These are phyloP conservation scores for Phylloscopus collybita DNA, from an alignment of 2,797 vertebrate species.

Conservation along the genomic window DNA sequence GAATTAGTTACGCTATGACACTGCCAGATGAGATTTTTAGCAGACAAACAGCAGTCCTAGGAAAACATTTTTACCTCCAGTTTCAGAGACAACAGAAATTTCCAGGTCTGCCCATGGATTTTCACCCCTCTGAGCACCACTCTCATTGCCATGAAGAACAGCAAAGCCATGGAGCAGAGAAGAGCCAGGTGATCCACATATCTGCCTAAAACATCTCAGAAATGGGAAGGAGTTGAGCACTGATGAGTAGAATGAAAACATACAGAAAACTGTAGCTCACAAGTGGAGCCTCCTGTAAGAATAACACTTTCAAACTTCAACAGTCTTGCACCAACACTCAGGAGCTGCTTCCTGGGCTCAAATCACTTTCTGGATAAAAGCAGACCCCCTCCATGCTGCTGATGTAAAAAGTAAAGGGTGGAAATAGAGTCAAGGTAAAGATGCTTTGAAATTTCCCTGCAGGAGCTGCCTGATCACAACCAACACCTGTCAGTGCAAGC, in stretches of 20 bases:
- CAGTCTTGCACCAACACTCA: not conserved
- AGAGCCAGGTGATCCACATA: not conserved
- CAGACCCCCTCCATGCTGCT: not conserved
- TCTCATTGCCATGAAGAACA: not conserved
- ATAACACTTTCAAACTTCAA: not conserved
- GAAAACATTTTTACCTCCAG: not conserved
- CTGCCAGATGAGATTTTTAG: not conserved
- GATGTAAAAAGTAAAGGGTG: rapidly evolving
- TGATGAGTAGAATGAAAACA: not conserved
- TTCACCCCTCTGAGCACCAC: not conserved
- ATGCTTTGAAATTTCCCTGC: not conserved
- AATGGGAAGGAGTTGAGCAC: not conserved
- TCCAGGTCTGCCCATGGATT: not conserved
- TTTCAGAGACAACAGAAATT: not conserved
- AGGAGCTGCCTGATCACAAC: not conserved
- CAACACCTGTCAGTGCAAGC: not conserved
- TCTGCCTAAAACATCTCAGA: not conserved
- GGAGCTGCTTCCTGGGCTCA: not conserved
- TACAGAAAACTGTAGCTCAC: not conserved
- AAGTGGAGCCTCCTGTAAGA: not conserved
- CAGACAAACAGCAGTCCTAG: not conserved
- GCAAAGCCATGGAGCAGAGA: not conserved
- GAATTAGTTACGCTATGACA: not conserved
- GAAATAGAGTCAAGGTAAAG: not conserved
- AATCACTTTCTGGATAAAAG: not conserved